These are phyloP conservation scores for Coilia nasus DNA, from an alignment of 2,797 vertebrate species.

Conservation along the genomic window DNA sequence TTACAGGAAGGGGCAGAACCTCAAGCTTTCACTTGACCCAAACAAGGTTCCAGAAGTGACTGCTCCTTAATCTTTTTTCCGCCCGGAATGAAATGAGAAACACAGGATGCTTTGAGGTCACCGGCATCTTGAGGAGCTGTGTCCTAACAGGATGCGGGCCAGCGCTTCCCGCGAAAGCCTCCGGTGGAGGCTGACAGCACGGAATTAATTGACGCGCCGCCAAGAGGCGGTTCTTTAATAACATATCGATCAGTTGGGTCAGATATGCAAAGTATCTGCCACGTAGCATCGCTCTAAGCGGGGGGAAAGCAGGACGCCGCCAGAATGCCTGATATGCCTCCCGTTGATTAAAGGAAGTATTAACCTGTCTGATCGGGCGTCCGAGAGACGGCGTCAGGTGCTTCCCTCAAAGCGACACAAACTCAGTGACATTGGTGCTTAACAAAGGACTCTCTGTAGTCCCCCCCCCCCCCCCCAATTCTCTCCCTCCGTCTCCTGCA, in stretches of 20 bases:
- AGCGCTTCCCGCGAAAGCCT: slow-evolving; percentile 64
- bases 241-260: slow-evolving; percentile 86
- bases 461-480: too few species aligned
- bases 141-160: slow-evolving; percentile 55
- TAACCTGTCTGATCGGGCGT: slow-evolving; percentile 59
- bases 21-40: slow-evolving; percentile 16
- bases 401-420: slow-evolving; percentile 30
- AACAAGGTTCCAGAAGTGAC: slow-evolving; percentile 1
- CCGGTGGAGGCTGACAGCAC: slow-evolving; percentile 80
- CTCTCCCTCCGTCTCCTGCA: background rate
- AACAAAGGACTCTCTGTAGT: slow-evolving; percentile 1
- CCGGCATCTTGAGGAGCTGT: slow-evolving; percentile 65
- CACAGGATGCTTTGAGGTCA: slow-evolving; percentile 66
- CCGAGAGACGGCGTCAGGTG: slow-evolving; percentile 54
- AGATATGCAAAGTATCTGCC: slow-evolving; percentile 87
- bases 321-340: slow-evolving; percentile 73
- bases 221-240: slow-evolving; percentile 92
- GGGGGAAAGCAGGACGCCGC: slow-evolving; percentile 74
- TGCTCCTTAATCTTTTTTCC: slow-evolving; percentile 14
- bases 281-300: slow-evolving; percentile 68
- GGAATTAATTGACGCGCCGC: slow-evolving; percentile 87
- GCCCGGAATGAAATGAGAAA: slow-evolving; percentile 42
- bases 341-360: slow-evolving; percentile 78
- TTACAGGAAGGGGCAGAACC: slow-evolving; percentile 10
- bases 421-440: background rate